Evolutionary conservation across 2,888 invertebrate genomes (phyloP), one percentile per base, ranked within the genome.

Genomic region (Perdita meconis): DNA sequence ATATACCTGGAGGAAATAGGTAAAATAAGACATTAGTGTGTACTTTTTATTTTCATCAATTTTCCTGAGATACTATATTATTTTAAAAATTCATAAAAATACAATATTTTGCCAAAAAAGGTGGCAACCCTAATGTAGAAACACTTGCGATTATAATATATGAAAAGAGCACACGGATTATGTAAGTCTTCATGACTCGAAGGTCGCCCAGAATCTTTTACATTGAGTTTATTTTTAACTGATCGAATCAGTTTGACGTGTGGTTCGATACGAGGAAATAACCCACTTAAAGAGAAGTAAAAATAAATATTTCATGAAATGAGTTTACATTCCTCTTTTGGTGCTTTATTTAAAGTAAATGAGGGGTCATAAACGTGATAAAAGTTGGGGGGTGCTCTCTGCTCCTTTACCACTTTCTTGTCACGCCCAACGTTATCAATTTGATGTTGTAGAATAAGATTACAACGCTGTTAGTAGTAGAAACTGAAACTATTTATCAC

Each of bases 141-240:
- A n/a, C n/a, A n/a, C n/a, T 57, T 61, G 12, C 38, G 44, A 47
- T 16, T 4, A 19, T 47, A 38, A 26, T n/a, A 22, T 57, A 66
- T 19, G 57, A 42, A 66, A 53, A 50, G 44, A 57, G 13, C 16
- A 42, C n/a, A 26, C 24, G 26, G 40, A 72, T 75, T 63, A 55
- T 30, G 26, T n/a, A 72, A 61, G 50, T n/a, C 36, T 34, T 66
- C 30, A 36, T 30, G 60, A 60, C 22, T 36, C 13, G 60, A 69
- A 75, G 69, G 78, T 42, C 61, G 38, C 6, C 10, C 16, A 40
- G 61, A 66, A 70, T 61, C 65, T 61, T 74, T 74, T 51, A 56
- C 51, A 42, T 40, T 34, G 1, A 26, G 34, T 75, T 57, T 69
- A 75, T 78, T 78, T 75, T 69, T 75, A 78, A 55, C 65, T 26